Base-by-base conservation (phyloP, 1,140 invertebrate species). In the Cotesia chilonis region DNA sequence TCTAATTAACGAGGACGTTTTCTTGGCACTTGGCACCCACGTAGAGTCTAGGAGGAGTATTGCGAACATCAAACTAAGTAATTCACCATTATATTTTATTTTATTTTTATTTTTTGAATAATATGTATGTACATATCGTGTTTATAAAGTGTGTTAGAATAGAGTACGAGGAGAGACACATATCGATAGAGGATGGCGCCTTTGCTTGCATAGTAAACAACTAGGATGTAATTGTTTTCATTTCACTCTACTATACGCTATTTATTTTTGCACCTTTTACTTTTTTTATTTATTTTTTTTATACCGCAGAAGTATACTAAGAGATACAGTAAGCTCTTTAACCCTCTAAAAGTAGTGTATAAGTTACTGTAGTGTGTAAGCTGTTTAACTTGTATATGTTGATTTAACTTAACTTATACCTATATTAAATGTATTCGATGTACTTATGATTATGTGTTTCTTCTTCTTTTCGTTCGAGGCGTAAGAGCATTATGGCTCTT, bases 191-290 rank as follows among this genome's bases (percentile, higher is more conserved):
- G 51, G 52, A 65, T 68, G 61, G 68, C 68, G 73, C 68, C 38
- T 73, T 72, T 67, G 63, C 61, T 73, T 76, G 73, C 52, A 74
- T 76, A 69, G 61, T 68, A 76, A 77, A 66, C 73, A 68, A 76
- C 68, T 75, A 76, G 73, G 68, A 71, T 74, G 68, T 78, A 65
- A 75, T 75, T 72, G 69, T 75, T 77, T 76, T 28, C 55, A 65
- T 65, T 47, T 38, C 20, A 70, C 61, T 47, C 6, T 47, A 47
- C 54, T 47, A 38, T 67, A 55, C 14, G 47, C 60, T 67, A 38
- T 36, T 59, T 55, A 60, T 41, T 36, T 35, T 38, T 52, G 5
- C 37, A 57, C 55, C 14, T 55, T 35, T 55, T 37, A 12, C 14
- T 57, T 38, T 17, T 51, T 54, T 2, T 47, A 9, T 0, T 47